These are phyloP conservation scores for Calyptomena viridis DNA, from an alignment of 2,113 vertebrate species.

Conservation along the genomic window DNA sequence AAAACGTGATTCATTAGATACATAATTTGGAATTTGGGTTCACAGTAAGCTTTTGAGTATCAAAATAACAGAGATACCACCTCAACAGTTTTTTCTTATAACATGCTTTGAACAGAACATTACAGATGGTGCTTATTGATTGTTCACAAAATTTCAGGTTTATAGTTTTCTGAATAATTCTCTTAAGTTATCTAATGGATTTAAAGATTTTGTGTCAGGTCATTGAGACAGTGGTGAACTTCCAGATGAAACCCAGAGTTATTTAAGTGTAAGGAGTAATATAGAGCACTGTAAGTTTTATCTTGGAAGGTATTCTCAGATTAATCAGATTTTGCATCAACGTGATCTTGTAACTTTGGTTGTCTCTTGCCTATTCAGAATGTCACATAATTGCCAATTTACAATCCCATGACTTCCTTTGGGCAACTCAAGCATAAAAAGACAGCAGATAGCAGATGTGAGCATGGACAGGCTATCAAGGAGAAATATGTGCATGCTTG, in stretches of 20 bases:
- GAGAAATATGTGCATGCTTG: background rate
- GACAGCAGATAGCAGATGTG: background rate
- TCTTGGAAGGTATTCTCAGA: background rate
- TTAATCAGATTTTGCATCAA: background rate
- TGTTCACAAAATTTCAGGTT: conserved; percentile 37
- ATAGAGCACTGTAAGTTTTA: background rate
- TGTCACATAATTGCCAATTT: background rate
- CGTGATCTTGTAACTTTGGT: background rate
- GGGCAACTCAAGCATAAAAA: background rate
- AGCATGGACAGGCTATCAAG: background rate
- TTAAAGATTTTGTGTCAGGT: background rate
- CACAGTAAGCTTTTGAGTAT: conserved; percentile 46
- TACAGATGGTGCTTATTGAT: conserved; percentile 61
- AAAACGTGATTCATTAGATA: conserved; percentile 62
- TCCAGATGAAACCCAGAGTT: background rate
- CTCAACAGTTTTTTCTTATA: conserved; percentile 49
- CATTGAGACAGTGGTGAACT: background rate
- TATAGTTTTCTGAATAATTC: conserved; percentile 12
- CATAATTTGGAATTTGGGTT: conserved; percentile 67
- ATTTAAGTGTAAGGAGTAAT: background rate
- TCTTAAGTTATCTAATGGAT: background rate
- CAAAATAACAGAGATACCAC: conserved; percentile 47
- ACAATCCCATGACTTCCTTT: background rate
- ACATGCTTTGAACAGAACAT: conserved; percentile 38
- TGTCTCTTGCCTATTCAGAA: background rate